Evolutionary conservation across 2,113 vertebrate species (phyloP), one percentile per base, ranked within the genome.

Genomic region (Bombycilla garrulus): DNA sequence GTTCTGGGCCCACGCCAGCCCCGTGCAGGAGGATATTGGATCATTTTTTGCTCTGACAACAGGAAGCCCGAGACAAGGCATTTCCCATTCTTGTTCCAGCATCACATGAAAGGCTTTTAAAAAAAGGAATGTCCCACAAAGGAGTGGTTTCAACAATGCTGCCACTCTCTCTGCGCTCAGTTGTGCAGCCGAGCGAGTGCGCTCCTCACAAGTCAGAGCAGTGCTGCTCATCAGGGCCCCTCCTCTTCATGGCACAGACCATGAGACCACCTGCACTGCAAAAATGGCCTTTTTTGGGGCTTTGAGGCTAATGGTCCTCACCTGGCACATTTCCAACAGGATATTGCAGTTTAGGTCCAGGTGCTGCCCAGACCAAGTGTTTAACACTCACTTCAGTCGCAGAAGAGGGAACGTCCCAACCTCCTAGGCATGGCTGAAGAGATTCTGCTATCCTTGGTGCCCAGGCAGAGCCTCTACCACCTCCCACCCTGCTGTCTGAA

Each of bases 71-170:
- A 88, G 76, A 91, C 54, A n/a, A 94, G 90, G 85, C 89, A 94
- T 86, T 91, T 95, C 91, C 87, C 93, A 86, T 81, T 80, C 81
- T 93, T 65, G 47, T 90, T 90, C 90, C 88, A 93, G 76, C 76
- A 40, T 64, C 77, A 76, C 26, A 51, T 62, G 81, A 97, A 85
- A 47, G 85, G 86, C 50, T 54, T 94, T 89, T 90, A 25, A 80
- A 92, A 88, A 65, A 38, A 91, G 81, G 89, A 56, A 76, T 80
- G 93, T 89, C 57, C 71, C 78, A 51, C 77, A 50, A 15, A 83
- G 65, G 81, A 80, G 85, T 16, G 53, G 18, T 65, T 83, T 69
- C 65, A 67, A 61, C 84, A 77, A 23, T 51, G 62, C 6, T 56
- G 22, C 47, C 48, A 69, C 40, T 87, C 70, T 44, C 73, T 54